A percentile compares a stretch with the other conserved stretches of the same genome.
Evolutionary conservation across 2,797 vertebrate genomes (phyloP).

Genomic region (Emys orbicularis): DNA sequence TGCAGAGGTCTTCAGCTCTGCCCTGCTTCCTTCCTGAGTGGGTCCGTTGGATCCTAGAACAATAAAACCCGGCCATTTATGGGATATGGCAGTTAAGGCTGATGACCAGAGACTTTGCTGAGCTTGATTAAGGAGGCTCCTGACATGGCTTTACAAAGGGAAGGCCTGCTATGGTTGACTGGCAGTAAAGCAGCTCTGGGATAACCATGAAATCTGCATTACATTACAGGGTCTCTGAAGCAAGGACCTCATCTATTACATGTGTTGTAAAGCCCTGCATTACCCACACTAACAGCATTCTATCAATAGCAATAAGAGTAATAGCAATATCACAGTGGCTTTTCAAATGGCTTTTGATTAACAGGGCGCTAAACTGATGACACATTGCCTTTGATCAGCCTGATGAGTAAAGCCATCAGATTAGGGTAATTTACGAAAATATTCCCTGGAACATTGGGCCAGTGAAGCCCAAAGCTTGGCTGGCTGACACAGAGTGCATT

Average conservation of each 20-base stretch:
- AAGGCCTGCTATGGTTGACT: background rate
- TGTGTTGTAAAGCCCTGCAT: background rate
- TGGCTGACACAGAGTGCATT: background rate
- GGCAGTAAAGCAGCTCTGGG: background rate
- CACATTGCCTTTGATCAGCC: background rate
- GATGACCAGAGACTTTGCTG: accelerated
- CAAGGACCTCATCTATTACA: background rate
- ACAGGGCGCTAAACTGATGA: background rate
- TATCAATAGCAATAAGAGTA: background rate
- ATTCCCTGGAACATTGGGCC: accelerated
- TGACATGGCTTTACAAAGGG: accelerated
- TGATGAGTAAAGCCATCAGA: background rate
- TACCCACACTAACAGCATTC: accelerated
- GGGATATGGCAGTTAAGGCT: background rate
- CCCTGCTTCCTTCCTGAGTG: accelerated
- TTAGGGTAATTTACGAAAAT: background rate
- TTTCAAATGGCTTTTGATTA: background rate
- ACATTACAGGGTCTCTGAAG: background rate
- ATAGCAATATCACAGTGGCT: background rate
- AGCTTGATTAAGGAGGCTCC: background rate
- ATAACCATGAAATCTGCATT: background rate
- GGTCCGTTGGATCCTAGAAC: background rate
- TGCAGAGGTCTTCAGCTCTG: background rate
- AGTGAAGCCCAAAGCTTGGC: background rate
- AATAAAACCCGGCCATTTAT: accelerated